Evolutionary conservation across 2,888 invertebrate genomes (phyloP).

Genomic region (Trypoxylon attenuatum): DNA sequence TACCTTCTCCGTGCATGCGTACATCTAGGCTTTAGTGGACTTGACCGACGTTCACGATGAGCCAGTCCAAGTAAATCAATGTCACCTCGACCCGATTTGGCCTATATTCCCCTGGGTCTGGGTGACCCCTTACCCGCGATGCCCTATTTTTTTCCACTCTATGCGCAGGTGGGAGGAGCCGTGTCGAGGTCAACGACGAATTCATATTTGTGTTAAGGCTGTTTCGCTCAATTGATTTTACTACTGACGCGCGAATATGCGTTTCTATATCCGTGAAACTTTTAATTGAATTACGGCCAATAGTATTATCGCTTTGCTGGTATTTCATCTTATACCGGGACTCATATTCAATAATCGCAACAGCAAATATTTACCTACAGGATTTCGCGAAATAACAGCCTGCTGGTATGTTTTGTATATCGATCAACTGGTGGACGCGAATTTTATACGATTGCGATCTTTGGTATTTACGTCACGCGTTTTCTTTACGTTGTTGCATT

Average conservation of each 20-base stretch:
- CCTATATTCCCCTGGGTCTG: neutral
- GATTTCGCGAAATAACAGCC: too few species aligned
- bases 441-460: too few species aligned
- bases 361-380: too few species aligned
- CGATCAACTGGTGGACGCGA: too few species aligned
- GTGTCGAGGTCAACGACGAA: neutral
- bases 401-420: too few species aligned
- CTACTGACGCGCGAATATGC: neutral
- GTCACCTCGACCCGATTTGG: conserved; percentile 4
- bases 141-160: too few species aligned
- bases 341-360: too few species aligned
- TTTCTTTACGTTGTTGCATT: neutral
- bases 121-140: too few species aligned
- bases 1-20: neutral
- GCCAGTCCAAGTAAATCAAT: conserved; percentile 21
- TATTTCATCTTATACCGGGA: too few species aligned
- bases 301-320: neutral
- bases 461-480: too few species aligned
- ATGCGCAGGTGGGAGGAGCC: too few species aligned
- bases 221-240: conserved; percentile 3
- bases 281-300: neutral
- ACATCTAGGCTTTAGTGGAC: conserved; percentile 9
- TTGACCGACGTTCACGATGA: conserved; percentile 18
- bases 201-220: conserved; percentile 11
- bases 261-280: neutral